Conservation (phyloP, 2,113 vertebrate genomes). For the Phocoena sinus region DNA sequence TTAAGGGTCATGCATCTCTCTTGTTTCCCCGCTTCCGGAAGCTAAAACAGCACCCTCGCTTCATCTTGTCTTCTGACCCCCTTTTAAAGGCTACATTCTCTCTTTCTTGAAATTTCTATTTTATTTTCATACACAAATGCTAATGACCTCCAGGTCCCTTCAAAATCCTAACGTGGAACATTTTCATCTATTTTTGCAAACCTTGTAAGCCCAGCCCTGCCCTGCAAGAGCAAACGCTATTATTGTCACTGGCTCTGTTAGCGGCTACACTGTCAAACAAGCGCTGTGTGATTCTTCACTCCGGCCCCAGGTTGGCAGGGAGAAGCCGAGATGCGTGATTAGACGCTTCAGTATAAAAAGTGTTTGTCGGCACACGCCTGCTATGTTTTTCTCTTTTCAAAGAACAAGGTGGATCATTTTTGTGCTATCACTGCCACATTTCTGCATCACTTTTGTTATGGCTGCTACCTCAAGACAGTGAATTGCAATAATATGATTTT, state of each 20-base stretch:
- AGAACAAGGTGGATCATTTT: fast-evolving
- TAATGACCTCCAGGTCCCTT: not conserved
- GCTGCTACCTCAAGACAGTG: not conserved
- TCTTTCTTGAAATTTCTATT: not conserved
- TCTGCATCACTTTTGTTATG: fast-evolving
- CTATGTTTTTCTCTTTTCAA: not conserved
- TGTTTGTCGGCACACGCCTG: not conserved
- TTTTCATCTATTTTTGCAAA: not conserved
- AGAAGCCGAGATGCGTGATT: slow-evolving; percentile 35
- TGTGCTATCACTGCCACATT: fast-evolving
- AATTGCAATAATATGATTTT: not conserved
- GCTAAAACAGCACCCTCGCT: not conserved
- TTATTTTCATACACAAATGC: not conserved
- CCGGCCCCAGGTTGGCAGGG: slow-evolving; percentile 2
- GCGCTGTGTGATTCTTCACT: slow-evolving; percentile 22
- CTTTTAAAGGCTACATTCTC: not conserved
- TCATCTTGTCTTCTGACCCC: not conserved
- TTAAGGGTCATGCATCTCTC: not conserved
- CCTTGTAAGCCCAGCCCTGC: fast-evolving
- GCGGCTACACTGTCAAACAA: not conserved
- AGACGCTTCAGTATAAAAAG: slow-evolving; percentile 19
- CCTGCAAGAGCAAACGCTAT: fast-evolving
- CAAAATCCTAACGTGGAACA: not conserved
- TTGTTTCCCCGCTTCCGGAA: not conserved
- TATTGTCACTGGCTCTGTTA: fast-evolving